Evolutionary conservation across 2,113 vertebrate genomes (phyloP).

Genomic region (Desmodus rotundus): DNA sequence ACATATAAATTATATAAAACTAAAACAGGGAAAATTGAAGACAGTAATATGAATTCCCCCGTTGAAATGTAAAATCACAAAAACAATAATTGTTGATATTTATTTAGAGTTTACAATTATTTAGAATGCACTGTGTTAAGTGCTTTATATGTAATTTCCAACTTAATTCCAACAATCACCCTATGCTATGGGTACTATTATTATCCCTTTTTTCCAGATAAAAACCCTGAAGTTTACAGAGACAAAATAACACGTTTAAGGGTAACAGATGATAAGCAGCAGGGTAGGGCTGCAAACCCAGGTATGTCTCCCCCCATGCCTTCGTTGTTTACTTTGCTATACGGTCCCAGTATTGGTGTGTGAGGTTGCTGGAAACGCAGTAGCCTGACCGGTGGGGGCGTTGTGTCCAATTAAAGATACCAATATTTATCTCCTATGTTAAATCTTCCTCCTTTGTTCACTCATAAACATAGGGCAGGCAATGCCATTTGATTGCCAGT

Average conservation of each 20-base stretch:
- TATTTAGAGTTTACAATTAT: neutral
- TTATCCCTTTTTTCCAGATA: neutral
- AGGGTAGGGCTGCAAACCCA: neutral
- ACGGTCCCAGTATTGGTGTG: neutral
- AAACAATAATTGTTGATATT: neutral
- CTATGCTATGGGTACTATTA: neutral
- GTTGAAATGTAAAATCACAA: conserved; percentile 13
- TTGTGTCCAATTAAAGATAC: neutral
- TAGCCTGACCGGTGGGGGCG: neutral
- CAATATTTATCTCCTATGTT: neutral
- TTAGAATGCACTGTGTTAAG: conserved; percentile 1
- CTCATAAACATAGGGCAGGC: neutral
- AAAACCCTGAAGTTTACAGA: neutral
- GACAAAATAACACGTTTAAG: neutral
- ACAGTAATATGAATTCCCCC: neutral
- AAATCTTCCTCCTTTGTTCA: neutral
- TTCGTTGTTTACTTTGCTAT: neutral
- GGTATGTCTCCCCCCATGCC: neutral
- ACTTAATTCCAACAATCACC: neutral
- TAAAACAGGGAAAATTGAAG: neutral
- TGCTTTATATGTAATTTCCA: neutral
- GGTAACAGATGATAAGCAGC: neutral
- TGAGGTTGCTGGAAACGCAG: neutral
- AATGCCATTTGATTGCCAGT: neutral
- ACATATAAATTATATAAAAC: neutral